Percentiles rank a stretch among this genome's conserved stretches.
Evolutionary conservation across 2,888 invertebrate genomes (phyloP).

Genomic region (Hyposoter didymator): DNA sequence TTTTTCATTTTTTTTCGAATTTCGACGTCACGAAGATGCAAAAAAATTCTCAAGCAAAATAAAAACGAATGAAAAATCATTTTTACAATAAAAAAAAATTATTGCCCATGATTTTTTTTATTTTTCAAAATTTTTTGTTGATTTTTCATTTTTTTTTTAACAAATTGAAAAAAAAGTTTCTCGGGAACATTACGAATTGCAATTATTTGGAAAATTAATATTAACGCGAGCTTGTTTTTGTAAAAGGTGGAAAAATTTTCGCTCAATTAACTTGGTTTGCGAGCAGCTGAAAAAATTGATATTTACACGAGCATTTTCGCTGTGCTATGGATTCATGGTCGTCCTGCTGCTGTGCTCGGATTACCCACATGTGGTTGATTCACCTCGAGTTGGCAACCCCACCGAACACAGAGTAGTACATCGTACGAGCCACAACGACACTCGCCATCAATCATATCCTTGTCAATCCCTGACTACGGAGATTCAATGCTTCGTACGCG

Average conservation of each 20-base stretch:
- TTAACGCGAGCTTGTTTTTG: neutral
- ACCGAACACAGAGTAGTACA: slow-evolving; percentile 34
- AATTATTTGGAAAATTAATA: neutral
- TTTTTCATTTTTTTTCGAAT: too few species aligned
- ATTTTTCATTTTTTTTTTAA: neutral
- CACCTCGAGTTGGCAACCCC: slow-evolving; percentile 44
- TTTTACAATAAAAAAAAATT: too few species aligned
- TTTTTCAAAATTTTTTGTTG: neutral
- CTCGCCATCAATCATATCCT: slow-evolving; percentile 37
- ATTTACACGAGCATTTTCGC: slow-evolving; percentile 26
- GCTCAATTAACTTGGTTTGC: neutral
- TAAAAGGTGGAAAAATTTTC: neutral
- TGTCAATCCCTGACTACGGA: slow-evolving; percentile 23
- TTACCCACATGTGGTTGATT: slow-evolving; percentile 54
- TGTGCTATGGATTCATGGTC: slow-evolving; percentile 28
- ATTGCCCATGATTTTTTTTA: too few species aligned
- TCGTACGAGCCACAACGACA: slow-evolving; percentile 36
- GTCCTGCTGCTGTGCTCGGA: slow-evolving; percentile 44
- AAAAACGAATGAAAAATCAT: too few species aligned
- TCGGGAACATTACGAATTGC: too few species aligned
- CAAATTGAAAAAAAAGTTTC: too few species aligned
- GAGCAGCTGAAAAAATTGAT: neutral
- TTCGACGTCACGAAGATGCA: too few species aligned
- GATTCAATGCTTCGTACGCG: slow-evolving; percentile 17
- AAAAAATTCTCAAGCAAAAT: too few species aligned